Evolutionary conservation across 2,888 invertebrate species (phyloP).

Genomic region (Caenorhabditis becei): DNA sequence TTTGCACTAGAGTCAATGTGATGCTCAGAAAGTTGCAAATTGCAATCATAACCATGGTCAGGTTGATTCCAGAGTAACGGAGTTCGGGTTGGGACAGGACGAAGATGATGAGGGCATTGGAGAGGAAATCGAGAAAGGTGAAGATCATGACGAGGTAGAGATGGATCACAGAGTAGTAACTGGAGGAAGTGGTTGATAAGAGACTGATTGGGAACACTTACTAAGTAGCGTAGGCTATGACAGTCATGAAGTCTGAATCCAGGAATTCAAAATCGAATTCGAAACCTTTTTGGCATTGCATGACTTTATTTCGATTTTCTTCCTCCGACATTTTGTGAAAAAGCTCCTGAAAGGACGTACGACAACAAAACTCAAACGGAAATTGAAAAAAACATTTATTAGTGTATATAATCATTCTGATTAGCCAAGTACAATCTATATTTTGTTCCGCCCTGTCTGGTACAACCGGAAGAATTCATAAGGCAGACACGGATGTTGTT

Average conservation of each 20-base stretch:
- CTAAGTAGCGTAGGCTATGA: too few species aligned
- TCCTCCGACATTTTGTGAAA: background rate
- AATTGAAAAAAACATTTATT: too few species aligned
- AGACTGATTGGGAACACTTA: too few species aligned
- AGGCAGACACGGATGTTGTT: background rate
- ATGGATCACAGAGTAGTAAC: conserved; percentile 2
- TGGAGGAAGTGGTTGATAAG: conserved; percentile 6
- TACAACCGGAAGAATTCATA: background rate
- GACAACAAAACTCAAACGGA: too few species aligned
- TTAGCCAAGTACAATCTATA: too few species aligned
- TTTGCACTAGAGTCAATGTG: background rate
- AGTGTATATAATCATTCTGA: too few species aligned
- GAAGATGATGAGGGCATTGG: conserved; percentile 16
- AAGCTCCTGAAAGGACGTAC: too few species aligned
- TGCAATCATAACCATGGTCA: conserved; percentile 26
- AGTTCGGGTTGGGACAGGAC: conserved; percentile 29
- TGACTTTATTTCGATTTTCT: background rate
- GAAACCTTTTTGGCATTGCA: background rate
- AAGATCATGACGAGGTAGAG: conserved; percentile 8
- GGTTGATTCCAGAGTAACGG: conserved; percentile 14
- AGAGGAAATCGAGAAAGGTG: conserved; percentile 17
- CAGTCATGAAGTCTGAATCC: too few species aligned
- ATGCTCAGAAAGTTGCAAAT: conserved; percentile 6
- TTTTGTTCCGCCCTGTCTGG: too few species aligned
- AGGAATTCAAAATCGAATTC: too few species aligned